Conservation (phyloP, 2,888 invertebrate species). For the Allygus modestus region DNA sequence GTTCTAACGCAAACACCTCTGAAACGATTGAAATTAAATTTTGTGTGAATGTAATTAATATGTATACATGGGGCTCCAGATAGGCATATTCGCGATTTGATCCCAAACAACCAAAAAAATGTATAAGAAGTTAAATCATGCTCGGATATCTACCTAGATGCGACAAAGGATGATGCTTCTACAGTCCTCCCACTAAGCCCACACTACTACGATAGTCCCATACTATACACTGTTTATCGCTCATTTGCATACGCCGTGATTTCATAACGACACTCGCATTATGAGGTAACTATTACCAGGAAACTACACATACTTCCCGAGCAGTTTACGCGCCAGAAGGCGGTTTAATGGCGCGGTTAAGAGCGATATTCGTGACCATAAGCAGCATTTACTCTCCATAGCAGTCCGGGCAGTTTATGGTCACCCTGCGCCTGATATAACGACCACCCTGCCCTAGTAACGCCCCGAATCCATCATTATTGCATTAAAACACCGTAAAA, state of each 20-base stretch:
- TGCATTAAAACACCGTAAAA: constrained; percentile 14
- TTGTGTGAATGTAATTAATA: too few species aligned
- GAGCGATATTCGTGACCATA: constrained; percentile 18
- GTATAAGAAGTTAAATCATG: too few species aligned
- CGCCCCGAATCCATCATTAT: constrained; percentile 1
- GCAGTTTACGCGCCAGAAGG: neutral
- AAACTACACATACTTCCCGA: neutral
- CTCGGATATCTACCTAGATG: too few species aligned
- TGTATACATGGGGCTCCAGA: too few species aligned
- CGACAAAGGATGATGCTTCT: too few species aligned
- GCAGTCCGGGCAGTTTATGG: neutral
- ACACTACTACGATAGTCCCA: too few species aligned
- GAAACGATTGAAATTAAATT: too few species aligned
- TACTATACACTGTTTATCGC: too few species aligned
- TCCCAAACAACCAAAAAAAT: too few species aligned
- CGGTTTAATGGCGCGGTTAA: neutral
- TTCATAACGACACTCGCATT: neutral
- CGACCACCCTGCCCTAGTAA: neutral
- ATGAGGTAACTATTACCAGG: constrained; percentile 6
- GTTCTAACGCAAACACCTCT: too few species aligned
- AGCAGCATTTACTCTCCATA: neutral
- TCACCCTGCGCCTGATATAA: neutral
- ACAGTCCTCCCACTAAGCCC: too few species aligned
- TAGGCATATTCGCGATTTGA: too few species aligned
- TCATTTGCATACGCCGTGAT: neutral